Conservation (phyloP, 1,140 invertebrate species). For the Nasonia vitripennis region DNA sequence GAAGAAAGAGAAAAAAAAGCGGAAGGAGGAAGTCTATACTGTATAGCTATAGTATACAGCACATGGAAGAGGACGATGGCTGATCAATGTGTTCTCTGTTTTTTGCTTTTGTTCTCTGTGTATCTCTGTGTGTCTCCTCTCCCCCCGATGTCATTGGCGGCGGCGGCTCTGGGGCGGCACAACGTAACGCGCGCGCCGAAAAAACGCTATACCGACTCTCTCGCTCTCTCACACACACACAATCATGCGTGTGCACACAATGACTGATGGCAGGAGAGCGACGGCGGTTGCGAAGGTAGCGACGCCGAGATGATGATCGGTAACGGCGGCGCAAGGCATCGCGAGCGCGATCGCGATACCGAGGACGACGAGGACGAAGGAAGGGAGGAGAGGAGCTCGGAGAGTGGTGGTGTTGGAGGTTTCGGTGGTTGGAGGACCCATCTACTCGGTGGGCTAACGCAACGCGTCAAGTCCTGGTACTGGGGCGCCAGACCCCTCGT, state of each 20-base stretch:
- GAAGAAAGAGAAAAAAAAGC: not conserved
- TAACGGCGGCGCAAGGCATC: conserved; percentile 64
- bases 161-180: not conserved
- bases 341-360: conserved; percentile 75
- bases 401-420: conserved; percentile 82
- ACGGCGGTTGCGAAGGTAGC: conserved; percentile 74
- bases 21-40: not conserved
- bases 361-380: conserved; percentile 73
- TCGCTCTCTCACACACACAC: not conserved
- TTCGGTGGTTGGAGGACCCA: conserved; percentile 92
- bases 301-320: conserved; percentile 75
- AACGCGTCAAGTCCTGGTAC: conserved; percentile 96
- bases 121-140: conserved; percentile 41
- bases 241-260: not conserved
- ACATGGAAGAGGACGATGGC: not conserved
- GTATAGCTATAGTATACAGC: too few species aligned
- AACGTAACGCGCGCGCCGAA: not conserved
- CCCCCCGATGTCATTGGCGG: not conserved
- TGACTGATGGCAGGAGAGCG: conserved; percentile 66
- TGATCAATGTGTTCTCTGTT: conserved; percentile 44
- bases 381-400: conserved; percentile 73
- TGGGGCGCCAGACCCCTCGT: conserved; percentile 93
- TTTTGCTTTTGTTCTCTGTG: conserved; percentile 45
- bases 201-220: not conserved
- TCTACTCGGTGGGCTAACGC: conserved; percentile 90